These are phyloP conservation scores for Salminus brasiliensis DNA, from an alignment of 2,113 vertebrate genomes.

Conservation along the genomic window DNA sequence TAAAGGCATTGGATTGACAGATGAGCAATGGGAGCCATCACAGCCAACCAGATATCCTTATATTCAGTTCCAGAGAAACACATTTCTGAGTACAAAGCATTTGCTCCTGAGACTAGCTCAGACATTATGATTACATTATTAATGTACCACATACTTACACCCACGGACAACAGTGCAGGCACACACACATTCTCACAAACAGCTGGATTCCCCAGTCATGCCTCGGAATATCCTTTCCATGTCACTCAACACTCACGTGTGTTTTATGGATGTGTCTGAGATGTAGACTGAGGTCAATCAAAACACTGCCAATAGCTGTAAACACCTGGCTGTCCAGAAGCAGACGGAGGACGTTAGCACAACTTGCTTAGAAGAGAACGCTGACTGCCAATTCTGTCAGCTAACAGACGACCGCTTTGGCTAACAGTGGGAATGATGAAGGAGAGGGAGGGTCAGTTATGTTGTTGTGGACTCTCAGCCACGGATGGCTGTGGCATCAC, in stretches of 20 bases:
- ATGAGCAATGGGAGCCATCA: neutral
- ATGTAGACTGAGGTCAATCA: conserved; percentile 2
- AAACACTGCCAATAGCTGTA: conserved; percentile 24
- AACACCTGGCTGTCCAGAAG: conserved; percentile 22
- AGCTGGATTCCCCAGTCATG: neutral
- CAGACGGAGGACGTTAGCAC: neutral
- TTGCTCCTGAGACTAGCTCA: neutral
- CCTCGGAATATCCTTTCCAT: neutral
- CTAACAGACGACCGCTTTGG: too few relatives aligned
- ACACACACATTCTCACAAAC: neutral
- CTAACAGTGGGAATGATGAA: too few relatives aligned
- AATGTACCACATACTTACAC: neutral
- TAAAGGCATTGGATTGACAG: neutral
- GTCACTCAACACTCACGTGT: neutral
- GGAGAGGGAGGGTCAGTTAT: too few relatives aligned
- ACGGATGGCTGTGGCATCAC: too few relatives aligned
- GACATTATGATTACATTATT: conserved; percentile 1
- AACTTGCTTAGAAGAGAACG: neutral
- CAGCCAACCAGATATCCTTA: neutral
- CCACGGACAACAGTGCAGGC: neutral
- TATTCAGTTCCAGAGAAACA: neutral
- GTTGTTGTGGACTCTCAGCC: too few relatives aligned
- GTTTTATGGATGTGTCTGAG: conserved; percentile 20
- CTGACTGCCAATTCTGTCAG: too few relatives aligned
- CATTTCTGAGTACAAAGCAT: neutral